Conservation (phyloP, 2,888 invertebrate species). For the Hyposoter dolosus region DNA sequence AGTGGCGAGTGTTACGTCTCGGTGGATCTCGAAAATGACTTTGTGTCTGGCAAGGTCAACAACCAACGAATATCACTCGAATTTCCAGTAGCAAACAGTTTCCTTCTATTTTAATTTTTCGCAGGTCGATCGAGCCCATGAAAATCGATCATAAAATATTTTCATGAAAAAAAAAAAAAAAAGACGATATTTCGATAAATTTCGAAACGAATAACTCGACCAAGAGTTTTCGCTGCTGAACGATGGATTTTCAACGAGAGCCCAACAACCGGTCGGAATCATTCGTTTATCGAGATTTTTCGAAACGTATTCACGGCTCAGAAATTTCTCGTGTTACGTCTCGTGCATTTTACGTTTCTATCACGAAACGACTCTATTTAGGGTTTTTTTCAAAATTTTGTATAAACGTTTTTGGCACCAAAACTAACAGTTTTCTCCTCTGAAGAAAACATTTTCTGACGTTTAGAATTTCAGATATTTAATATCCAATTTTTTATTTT, state of each 20-base stretch:
- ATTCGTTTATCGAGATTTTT: neutral
- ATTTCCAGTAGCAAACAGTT: neutral
- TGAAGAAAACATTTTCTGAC: too few relatives aligned
- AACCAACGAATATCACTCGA: slow-evolving; percentile 20
- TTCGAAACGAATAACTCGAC: neutral
- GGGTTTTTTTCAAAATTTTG: too few relatives aligned
- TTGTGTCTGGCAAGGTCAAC: slow-evolving; percentile 31
- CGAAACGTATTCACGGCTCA: neutral
- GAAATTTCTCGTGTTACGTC: neutral
- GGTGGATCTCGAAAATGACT: slow-evolving; percentile 1
- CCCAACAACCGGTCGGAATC: neutral
- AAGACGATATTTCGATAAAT: neutral
- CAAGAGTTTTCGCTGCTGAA: neutral
- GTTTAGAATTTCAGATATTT: too few relatives aligned
- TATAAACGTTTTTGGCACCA: too few relatives aligned
- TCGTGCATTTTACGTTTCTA: neutral
- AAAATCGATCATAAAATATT: neutral
- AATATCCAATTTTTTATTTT: too few relatives aligned
- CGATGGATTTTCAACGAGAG: neutral
- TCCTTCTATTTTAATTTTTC: neutral
- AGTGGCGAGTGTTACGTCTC: slow-evolving; percentile 18
- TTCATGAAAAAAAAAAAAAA: neutral
- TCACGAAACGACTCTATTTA: too few relatives aligned
- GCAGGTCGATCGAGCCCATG: neutral
- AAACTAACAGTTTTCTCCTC: too few relatives aligned